These are phyloP conservation scores for Anarhynchus alexandrinus DNA, from an alignment of 2,113 vertebrate genomes.

Conservation along the genomic window DNA sequence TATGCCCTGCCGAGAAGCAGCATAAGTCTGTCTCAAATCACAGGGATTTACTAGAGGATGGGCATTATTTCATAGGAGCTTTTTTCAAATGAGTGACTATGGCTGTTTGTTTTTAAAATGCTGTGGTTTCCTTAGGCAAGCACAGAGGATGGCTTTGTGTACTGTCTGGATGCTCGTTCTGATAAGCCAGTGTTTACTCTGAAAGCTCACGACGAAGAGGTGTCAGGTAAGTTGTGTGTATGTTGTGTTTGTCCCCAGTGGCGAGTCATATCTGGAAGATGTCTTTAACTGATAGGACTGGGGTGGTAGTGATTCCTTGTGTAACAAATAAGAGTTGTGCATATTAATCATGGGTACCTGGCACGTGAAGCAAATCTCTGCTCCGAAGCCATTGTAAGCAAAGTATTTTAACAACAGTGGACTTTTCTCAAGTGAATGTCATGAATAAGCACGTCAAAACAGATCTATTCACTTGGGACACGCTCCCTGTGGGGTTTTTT, in stretches of 20 bases:
- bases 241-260: neutral
- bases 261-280: neutral
- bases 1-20: rapidly evolving
- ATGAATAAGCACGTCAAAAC: neutral
- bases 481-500: neutral
- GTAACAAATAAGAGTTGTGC: neutral
- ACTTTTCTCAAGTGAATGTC: neutral
- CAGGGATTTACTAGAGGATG: neutral
- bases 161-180: constrained; percentile 92
- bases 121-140: constrained; percentile 80
- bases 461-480: neutral
- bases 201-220: constrained; percentile 90
- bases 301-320: neutral
- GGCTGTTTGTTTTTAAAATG: neutral
- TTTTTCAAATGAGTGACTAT: neutral
- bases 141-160: constrained; percentile 96
- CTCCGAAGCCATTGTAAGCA: neutral
- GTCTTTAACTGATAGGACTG: neutral
- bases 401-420: neutral
- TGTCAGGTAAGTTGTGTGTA: constrained; percentile 80
- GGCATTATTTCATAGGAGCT: neutral
- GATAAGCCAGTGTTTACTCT: constrained; percentile 95
- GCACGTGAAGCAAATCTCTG: neutral
- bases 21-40: neutral
- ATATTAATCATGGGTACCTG: neutral